Base-by-base conservation (phyloP, 2,797 vertebrate species). In the Bovichtus variegatus region DNA sequence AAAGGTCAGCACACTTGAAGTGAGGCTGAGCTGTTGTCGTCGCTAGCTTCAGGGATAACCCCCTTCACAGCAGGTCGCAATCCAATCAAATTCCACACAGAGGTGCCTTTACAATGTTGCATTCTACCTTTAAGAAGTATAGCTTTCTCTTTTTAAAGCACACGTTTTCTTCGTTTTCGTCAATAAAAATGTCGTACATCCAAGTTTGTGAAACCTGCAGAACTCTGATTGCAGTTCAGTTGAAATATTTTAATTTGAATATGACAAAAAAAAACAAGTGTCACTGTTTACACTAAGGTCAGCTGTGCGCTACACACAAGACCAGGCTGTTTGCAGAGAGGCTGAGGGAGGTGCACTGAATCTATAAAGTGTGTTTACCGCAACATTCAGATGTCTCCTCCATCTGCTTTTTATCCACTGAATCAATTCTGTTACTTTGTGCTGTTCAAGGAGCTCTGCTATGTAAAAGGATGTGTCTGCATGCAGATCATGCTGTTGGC, bases 331-430 rank as follows among this genome's bases (percentile, higher is more conserved):
- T 61, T 73, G 54, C 65, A 69, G 53, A 55, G 64, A 54, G 74
- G 66, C 55, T 29, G 25, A 50, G 47, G 46, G 75, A 68, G 77
- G 50, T 41, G 62, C 49, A 61, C 73, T 34, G 89, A 80, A 84
- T 84, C 76, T 76, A 53, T 78, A 82, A 89, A 81, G 79, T 86
- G 81, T 89, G 87, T 91, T 88, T 89, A 85, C 86, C 0, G 10
- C 77, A 60, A 31, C 79, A 64, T 84, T 89, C 79, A 83, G 76
- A 76, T 77, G 83, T n/a, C 82, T 75, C 21, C 80, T 70, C 84
- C 88, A 83, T 85, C 88, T 90, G 86, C 84, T 87, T 76, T 81
- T 78, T 66, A 88, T 87, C 87, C 80, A 85, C 11, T 82, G 76
- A 88, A 90, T 87, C 84, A 84, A 85, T 82, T 82, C 60, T 61